A percentile compares a stretch with the other conserved stretches of the same genome.
Evolutionary conservation across 2,113 vertebrate genomes (phyloP).

Genomic region (Mesocricetus auratus): DNA sequence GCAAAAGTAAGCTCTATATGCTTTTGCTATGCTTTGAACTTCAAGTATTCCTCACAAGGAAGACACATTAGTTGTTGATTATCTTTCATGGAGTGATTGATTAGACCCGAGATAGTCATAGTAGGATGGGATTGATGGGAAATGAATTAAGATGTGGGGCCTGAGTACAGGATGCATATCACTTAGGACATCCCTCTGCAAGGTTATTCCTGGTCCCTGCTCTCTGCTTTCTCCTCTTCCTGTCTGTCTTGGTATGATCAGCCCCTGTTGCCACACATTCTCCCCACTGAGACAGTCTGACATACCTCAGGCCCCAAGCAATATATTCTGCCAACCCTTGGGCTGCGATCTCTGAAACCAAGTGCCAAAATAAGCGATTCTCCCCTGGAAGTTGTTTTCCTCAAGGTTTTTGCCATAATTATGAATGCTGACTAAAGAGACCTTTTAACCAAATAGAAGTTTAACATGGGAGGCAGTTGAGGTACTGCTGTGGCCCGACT

Average conservation of each 20-base stretch:
- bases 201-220: not conserved
- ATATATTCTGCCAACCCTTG: not conserved
- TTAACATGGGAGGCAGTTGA: not conserved
- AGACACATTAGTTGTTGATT: too few species aligned
- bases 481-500: not conserved
- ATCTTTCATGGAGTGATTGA: not conserved
- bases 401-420: not conserved
- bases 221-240: not conserved
- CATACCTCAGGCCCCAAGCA: not conserved
- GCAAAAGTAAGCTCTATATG: not conserved
- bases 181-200: too few species aligned
- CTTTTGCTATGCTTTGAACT: not conserved
- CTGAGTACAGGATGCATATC: not conserved
- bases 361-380: not conserved
- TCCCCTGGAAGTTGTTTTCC: not conserved
- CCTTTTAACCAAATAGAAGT: not conserved
- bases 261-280: fast-evolving
- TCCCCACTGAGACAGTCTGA: not conserved
- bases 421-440: not conserved
- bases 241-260: too few species aligned
- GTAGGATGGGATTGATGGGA: too few species aligned
- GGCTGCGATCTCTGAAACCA: not conserved
- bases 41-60: not conserved
- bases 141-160: not conserved
- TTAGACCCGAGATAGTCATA: too few species aligned